A percentile compares a stretch with the other conserved stretches of the same genome.
These are phyloP conservation scores for Caenorhabditis sp. DNA, from an alignment of 2,888 invertebrate genomes.

Conservation along the genomic window DNA sequence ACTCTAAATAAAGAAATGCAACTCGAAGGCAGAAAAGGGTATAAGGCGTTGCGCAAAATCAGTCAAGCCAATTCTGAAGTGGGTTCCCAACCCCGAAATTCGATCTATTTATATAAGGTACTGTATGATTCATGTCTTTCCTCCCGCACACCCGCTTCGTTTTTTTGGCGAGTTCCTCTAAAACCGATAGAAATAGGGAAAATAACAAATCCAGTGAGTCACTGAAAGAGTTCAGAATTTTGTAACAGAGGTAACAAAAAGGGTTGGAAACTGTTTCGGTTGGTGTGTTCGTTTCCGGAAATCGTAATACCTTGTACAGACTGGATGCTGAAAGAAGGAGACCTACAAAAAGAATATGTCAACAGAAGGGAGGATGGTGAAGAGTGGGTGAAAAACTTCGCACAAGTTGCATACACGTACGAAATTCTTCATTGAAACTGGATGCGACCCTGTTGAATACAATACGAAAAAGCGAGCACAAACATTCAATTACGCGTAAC, in stretches of 20 bases:
- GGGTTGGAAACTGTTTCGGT: constrained; percentile 14
- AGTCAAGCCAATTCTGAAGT: constrained; percentile 59
- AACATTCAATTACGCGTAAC: constrained; percentile 65
- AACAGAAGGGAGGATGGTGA: constrained; percentile 35
- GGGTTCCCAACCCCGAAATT: constrained; percentile 59
- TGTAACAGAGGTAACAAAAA: neutral
- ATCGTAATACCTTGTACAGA: constrained; percentile 23
- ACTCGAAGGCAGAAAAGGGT: constrained; percentile 18
- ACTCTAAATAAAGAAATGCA: neutral
- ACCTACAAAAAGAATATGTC: constrained; percentile 36
- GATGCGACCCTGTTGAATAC: constrained; percentile 55
- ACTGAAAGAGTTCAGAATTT: constrained; percentile 29
- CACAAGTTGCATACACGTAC: constrained; percentile 9
- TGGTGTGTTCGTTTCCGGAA: constrained; percentile 5
- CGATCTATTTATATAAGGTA: constrained; percentile 64
- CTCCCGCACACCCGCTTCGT: constrained; percentile 50
- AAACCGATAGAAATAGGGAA: constrained; percentile 42
- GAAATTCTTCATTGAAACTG: constrained; percentile 47
- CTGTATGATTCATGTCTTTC: constrained; percentile 64
- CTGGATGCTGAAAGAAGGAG: constrained; percentile 2
- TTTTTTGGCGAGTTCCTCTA: constrained; percentile 39
- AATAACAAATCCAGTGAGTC: constrained; percentile 34
- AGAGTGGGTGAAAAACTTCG: too few relatives aligned
- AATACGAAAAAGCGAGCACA: constrained; percentile 64
- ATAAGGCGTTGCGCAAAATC: constrained; percentile 42